Evolutionary conservation across 2,113 vertebrate species (phyloP).

Genomic region (Psettodes erumei): DNA sequence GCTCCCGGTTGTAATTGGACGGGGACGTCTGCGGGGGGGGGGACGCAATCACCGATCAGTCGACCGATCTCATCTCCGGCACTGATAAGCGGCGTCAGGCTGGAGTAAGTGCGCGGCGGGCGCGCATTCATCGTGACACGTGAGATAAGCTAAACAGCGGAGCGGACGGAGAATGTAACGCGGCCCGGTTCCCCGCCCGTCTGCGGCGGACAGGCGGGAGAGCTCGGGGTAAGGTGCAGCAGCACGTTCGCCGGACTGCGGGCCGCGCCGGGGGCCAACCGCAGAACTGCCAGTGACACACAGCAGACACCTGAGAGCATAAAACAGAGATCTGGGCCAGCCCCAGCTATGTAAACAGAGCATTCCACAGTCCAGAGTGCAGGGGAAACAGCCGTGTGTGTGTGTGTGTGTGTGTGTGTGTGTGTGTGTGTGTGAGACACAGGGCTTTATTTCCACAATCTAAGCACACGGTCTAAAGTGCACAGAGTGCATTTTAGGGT

Average conservation of each 20-base stretch:
- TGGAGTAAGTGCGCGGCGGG: neutral
- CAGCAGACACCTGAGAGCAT: constrained; percentile 72
- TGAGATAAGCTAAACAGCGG: neutral
- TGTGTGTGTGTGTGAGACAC: neutral
- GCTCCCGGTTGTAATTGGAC: neutral
- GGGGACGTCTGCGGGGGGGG: neutral
- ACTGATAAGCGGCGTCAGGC: neutral
- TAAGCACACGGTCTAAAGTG: too few relatives aligned
- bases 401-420: constrained; percentile 1
- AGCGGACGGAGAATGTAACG: neutral
- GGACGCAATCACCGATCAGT: too few relatives aligned
- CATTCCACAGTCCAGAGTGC: constrained; percentile 64
- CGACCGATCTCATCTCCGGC: neutral
- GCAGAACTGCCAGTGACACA: constrained; percentile 66
- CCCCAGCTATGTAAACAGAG: constrained; percentile 74
- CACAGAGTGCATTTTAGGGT: too few relatives aligned
- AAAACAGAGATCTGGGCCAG: constrained; percentile 54
- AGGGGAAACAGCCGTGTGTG: constrained; percentile 1
- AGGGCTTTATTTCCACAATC: too few relatives aligned
- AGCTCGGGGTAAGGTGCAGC: too few relatives aligned
- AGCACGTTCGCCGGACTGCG: neutral
- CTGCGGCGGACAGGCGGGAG: too few relatives aligned
- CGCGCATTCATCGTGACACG: constrained; percentile 6
- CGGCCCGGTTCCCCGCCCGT: too few relatives aligned
- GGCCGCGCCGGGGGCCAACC: neutral